A percentile compares a stretch with the other conserved stretches of the same genome.
These are phyloP conservation scores for Mamestra brassicae DNA, from an alignment of 2,888 invertebrate species.

Conservation along the genomic window DNA sequence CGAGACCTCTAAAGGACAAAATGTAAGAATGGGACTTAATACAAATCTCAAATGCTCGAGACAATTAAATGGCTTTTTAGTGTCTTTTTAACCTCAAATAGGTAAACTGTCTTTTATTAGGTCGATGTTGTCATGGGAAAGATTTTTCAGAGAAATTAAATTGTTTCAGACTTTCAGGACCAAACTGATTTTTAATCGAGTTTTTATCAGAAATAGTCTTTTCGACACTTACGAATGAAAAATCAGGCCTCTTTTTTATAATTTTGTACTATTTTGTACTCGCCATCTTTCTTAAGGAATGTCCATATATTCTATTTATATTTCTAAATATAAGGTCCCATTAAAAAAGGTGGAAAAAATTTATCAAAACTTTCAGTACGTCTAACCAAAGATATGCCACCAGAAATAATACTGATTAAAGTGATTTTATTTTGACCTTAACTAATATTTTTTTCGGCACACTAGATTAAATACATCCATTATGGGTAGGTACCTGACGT, in stretches of 20 bases:
- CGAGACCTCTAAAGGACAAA: neutral
- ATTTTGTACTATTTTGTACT: neutral
- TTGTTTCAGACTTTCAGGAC: neutral
- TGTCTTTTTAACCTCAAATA: neutral
- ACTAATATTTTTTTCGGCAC: no score
- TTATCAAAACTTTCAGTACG: no score
- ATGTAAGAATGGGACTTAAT: neutral
- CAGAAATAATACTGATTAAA: no score
- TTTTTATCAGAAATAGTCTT: neutral
- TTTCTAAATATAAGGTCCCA: no score
- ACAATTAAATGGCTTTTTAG: neutral
- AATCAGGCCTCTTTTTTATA: neutral
- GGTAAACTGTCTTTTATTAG: neutral
- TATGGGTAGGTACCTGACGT: no score
- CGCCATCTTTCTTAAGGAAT: neutral
- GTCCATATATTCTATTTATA: no score
- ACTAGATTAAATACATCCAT: no score
- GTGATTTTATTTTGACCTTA: no score
- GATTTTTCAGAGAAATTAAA: neutral
- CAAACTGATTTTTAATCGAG: neutral
- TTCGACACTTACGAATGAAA: neutral
- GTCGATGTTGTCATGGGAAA: neutral
- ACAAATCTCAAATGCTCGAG: neutral
- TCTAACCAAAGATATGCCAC: no score
- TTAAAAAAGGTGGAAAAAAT: no score